Evolutionary conservation across 2,888 invertebrate species (phyloP).

Genomic region (Galerucella pusilla): DNA sequence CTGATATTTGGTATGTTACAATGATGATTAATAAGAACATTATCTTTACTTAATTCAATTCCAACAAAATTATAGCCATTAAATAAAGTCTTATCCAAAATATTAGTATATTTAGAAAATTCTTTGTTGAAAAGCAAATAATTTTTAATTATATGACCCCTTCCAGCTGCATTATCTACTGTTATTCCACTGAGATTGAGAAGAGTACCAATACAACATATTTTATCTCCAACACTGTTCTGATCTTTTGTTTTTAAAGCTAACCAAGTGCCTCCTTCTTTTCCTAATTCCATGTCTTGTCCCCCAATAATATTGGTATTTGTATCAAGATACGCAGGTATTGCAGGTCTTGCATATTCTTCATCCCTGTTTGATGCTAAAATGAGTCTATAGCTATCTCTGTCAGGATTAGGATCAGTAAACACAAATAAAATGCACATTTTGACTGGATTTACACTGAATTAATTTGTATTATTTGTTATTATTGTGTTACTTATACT

Average conservation of each 20-base stretch:
- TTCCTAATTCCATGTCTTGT: constrained; percentile 78
- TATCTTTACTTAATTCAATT: constrained; percentile 69
- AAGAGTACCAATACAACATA: constrained; percentile 72
- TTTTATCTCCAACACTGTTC: constrained; percentile 55
- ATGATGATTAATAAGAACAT: constrained; percentile 60
- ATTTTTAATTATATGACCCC: constrained; percentile 78
- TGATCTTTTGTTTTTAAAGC: constrained; percentile 68
- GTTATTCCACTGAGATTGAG: constrained; percentile 77
- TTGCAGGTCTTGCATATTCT: constrained; percentile 75
- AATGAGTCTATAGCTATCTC: constrained; percentile 76
- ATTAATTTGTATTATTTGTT: not conserved
- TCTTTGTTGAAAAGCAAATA: constrained; percentile 67
- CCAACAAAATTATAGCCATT: constrained; percentile 79
- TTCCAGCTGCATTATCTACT: constrained; percentile 67
- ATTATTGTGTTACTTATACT: not conserved
- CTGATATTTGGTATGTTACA: constrained; percentile 67
- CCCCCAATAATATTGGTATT: constrained; percentile 76
- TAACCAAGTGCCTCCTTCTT: constrained; percentile 86
- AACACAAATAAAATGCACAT: constrained; percentile 9
- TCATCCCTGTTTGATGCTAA: constrained; percentile 87
- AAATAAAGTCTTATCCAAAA: constrained; percentile 62
- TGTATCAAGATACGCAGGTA: constrained; percentile 53
- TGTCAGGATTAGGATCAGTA: constrained; percentile 58
- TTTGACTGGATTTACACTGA: not conserved
- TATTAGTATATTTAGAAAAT: constrained; percentile 48